Base-by-base conservation (phyloP, 2,888 invertebrate genomes). In the Cylloceria caligata region DNA sequence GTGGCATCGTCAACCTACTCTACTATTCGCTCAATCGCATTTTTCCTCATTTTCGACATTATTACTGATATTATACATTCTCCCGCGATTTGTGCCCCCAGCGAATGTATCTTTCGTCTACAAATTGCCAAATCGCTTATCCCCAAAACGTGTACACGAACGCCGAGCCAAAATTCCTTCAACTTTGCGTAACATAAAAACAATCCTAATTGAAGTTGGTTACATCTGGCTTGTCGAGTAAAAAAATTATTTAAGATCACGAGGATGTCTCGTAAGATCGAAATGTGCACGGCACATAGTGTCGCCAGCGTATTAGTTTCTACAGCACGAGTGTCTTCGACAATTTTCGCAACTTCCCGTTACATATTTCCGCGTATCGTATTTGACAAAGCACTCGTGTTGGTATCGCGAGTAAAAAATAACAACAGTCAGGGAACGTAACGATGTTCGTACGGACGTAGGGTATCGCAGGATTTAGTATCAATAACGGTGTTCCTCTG, bases 11-110 rank as follows among this genome's bases (percentile, higher is more conserved):
- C 84, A 81, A 84, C 83, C 85, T 83, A 86, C 82, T 83, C 80
- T 84, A 83, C 81, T 83, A 85, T 79, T 69, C 57, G 78, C 80
- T 81, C 74, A 49, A 65, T 34, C 73, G 80, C 74, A 65, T 77
- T 72, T 76, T 47, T 84, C 55, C 78, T 80, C 71, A 76, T 27
- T 80, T 68, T 62, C 65, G 57, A n/a, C 80, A 65, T 69, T 62
- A 67, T 36, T 64, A 57, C 52, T 80, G 75, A 69, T 64, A 81
- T 67, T 60, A 71, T 52, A 65, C 67, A 34, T 84, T 82, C 76
- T 72, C 65, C 65, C 79, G 78, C 82, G 78, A 76, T 86, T 85
- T 86, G 85, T 86, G 86, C n/a, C 85, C 85, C 83, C 80, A 78
- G 76, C 67, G 80, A 82, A 79, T 75, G 71, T 83, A 21, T 57